Percentiles rank a stretch among this genome's conserved stretches.
phyloP scores from a whole-genome alignment of 2,113 vertebrate species.

The Heptranchias perlo region DNA sequence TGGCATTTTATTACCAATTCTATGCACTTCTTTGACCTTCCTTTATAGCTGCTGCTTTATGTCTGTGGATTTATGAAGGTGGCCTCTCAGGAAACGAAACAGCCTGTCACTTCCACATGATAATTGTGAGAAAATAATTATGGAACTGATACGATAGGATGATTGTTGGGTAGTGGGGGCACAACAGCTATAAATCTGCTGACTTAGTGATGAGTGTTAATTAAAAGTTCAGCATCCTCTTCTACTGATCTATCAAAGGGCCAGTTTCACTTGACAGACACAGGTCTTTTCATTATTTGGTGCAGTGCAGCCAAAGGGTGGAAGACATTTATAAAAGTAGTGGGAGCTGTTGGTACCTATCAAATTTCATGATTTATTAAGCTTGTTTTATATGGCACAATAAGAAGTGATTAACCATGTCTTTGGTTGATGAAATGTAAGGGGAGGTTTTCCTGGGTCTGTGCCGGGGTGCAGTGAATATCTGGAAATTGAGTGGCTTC shows the following conservation, averaged over 20 bases:
- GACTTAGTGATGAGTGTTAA: neutral
- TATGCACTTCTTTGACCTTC: neutral
- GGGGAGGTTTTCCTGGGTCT: neutral
- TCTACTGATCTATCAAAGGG: neutral
- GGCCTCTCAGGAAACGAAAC: neutral
- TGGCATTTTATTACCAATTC: neutral
- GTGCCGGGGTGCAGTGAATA: neutral
- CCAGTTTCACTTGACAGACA: neutral
- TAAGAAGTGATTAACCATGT: neutral
- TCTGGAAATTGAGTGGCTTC: neutral
- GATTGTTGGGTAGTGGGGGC: no score
- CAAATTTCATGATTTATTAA: neutral
- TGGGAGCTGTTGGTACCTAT: neutral
- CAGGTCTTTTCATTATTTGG: neutral
- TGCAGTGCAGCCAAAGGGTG: neutral
- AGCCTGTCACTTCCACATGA: neutral
- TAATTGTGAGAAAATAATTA: neutral
- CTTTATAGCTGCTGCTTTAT: neutral
- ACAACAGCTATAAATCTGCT: neutral
- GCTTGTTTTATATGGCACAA: neutral
- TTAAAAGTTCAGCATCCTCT: neutral
- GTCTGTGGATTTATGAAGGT: neutral
- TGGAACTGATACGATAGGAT: neutral
- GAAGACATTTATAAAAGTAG: no score
- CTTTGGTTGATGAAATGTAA: neutral